Evolutionary conservation across 2,113 vertebrate species (phyloP).

Genomic region (Crypturellus undulatus): DNA sequence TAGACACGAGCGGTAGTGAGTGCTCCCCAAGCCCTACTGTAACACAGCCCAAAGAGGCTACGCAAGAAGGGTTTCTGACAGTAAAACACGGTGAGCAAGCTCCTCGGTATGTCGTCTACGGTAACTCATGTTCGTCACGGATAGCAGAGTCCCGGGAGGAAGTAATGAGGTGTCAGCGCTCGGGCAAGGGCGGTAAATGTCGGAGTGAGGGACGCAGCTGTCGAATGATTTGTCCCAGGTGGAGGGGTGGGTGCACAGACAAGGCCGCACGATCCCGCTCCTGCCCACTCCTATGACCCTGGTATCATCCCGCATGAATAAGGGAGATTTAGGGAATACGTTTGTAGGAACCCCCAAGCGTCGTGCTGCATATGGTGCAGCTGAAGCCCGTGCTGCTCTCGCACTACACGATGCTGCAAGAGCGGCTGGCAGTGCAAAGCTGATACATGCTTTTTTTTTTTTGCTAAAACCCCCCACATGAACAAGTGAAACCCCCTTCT

Average conservation of each 20-base stretch:
- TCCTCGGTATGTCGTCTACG: constrained; percentile 37
- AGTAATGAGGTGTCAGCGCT: constrained; percentile 4
- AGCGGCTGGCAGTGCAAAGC: background rate
- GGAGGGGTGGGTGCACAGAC: constrained; percentile 1
- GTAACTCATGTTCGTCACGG: background rate
- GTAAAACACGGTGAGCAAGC: constrained; percentile 2
- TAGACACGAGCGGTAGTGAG: background rate
- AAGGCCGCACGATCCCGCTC: background rate
- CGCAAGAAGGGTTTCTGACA: constrained; percentile 14
- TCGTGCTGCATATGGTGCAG: background rate
- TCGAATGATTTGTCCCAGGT: constrained; percentile 1
- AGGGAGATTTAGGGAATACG: background rate
- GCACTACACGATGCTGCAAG: background rate
- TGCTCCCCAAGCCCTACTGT: background rate
- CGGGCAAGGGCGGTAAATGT: constrained; percentile 4
- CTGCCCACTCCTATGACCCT: background rate
- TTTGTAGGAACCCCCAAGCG: background rate
- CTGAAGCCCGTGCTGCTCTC: background rate
- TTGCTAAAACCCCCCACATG: background rate
- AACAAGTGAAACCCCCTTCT: background rate
- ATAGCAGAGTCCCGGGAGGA: background rate
- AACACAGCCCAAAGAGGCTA: background rate
- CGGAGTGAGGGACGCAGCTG: background rate
- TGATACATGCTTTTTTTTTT: background rate
- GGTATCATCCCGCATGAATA: background rate